phyloP scores from a whole-genome alignment of 1,140 invertebrate genomes.

The Paraescarpia echinospica region DNA sequence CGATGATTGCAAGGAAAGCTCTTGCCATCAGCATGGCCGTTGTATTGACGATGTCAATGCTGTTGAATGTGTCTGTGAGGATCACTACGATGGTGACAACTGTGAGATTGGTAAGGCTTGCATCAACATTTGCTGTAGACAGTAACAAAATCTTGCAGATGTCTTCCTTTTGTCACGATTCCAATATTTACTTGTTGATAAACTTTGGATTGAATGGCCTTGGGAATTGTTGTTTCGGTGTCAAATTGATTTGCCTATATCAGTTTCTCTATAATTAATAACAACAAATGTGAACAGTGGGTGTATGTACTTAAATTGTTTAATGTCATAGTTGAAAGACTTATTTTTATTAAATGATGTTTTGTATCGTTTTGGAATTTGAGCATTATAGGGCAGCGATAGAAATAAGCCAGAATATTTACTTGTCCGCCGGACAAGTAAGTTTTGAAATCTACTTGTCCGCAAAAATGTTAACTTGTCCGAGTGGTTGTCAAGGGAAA shows the following conservation, averaged over 20 bases:
- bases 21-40: not conserved
- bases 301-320: too few relatives aligned
- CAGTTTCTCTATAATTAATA: too few relatives aligned
- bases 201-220: not conserved
- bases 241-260: not conserved
- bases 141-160: not conserved
- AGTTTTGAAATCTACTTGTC: too few relatives aligned
- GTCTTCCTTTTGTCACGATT: not conserved
- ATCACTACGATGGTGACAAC: not conserved
- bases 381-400: too few relatives aligned
- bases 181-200: not conserved
- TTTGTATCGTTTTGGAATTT: too few relatives aligned
- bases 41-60: conserved; percentile 1
- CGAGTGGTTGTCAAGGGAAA: too few relatives aligned
- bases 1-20: not conserved
- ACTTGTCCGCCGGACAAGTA: too few relatives aligned
- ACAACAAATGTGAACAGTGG: too few relatives aligned
- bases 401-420: too few relatives aligned
- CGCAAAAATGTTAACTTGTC: too few relatives aligned
- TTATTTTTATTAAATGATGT: too few relatives aligned
- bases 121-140: not conserved
- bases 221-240: not conserved
- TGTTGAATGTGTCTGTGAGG: conserved; percentile 1
- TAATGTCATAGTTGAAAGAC: too few relatives aligned
- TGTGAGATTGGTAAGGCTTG: not conserved